Base-by-base conservation (phyloP, 2,888 invertebrate genomes). In the Drosophila neotestacea region DNA sequence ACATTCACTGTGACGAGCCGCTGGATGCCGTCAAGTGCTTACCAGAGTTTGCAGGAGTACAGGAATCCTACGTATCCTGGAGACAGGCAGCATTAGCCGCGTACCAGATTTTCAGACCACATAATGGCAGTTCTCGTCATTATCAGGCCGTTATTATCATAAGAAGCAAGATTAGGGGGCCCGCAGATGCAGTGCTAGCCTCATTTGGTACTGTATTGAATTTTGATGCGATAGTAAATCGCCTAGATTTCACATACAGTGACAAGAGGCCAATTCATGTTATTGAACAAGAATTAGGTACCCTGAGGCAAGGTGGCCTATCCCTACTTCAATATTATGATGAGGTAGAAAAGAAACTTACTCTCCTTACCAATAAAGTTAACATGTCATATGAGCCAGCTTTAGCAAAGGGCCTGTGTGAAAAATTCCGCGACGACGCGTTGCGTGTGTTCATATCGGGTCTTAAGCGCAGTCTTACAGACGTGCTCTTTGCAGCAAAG, bases 381-480 rank as follows among this genome's bases (percentile, higher is more conserved):
- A 46, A 28, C 28, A 30, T 47, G 46, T 28, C n/a, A n/a, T 47
- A 30, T 1, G 30, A 47, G 6, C 1, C 30, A 16, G 16, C 4
- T 32, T 30, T n/a, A n/a, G 52, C 52, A 10, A 28, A 41, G 36
- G 38, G 50, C 22, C 13, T 61, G 9, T 52, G 48, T 32, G 47
- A 42, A 34, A 56, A 68, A 58, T 68, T 62, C 34, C 41, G 68
- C 9, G 47, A 63, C 10, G 67, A 61, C 42, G 55, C 44, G 5
- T 56, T 67, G 55, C 50, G 61, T 4, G 54, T 66, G 10, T 66
- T 60, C 27, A 65, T 59, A 27, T 59, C 52, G 16, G 59, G 54
- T 9, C 59, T 66, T 16, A 60, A 36, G 41, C 55, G 60, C 36
- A 50, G 46, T 28, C 42, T 59, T 22, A 58, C 58, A 27, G 50